Conservation (phyloP, 2,113 vertebrate genomes). For the Lagopus leucura region DNA sequence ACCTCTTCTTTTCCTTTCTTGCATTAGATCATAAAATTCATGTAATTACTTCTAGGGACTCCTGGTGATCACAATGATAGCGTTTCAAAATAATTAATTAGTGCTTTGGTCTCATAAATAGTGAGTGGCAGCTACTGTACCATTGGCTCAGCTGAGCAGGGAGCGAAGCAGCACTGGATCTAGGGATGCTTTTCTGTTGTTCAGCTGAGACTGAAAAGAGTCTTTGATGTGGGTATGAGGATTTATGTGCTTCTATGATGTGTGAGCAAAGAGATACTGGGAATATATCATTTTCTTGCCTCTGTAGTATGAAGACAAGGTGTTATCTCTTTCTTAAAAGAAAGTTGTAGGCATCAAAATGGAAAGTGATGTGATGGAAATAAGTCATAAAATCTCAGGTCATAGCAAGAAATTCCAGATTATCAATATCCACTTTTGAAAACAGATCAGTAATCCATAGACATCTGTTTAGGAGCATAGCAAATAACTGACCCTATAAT, state of each 20-base stretch:
- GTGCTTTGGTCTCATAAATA: not conserved
- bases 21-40: not conserved
- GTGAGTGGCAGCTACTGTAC: not conserved
- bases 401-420: not conserved
- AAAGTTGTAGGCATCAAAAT: not conserved
- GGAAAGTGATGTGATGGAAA: not conserved
- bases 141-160: not conserved
- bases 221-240: not conserved
- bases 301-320: not conserved
- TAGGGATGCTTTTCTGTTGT: not conserved
- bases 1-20: not conserved
- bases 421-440: not conserved
- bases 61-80: not conserved
- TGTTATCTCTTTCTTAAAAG: not conserved
- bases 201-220: not conserved
- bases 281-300: not conserved
- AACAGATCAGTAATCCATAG: not conserved
- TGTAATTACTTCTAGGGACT: slow-evolving; percentile 1
- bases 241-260: not conserved
- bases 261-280: not conserved
- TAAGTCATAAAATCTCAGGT: not conserved
- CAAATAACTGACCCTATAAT: not conserved
- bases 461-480: not conserved
- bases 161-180: not conserved
- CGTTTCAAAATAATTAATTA: slow-evolving; percentile 5